Evolutionary conservation across 2,888 invertebrate genomes (phyloP), one percentile per base, ranked within the genome.

Genomic region (Microplitis manilae): DNA sequence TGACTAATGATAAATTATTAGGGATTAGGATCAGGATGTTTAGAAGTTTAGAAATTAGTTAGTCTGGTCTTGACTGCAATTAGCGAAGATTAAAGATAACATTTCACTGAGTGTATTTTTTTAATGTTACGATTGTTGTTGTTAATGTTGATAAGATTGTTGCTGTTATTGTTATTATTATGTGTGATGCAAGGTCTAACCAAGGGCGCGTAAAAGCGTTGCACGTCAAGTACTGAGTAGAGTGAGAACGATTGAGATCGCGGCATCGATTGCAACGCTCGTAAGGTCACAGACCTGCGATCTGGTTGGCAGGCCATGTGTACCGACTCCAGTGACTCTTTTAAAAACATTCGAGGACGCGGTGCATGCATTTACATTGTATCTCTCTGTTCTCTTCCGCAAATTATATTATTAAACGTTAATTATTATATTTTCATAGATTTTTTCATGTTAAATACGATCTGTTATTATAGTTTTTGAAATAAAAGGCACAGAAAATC

Each of bases 251-350:
- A 75, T 65, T 76, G 80, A 85, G 86, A 87, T 87, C 85, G 84
- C 83, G 82, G 84, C 84, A 83, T 86, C 85, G 87, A 87, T 87
- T 87, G 83, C 83, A 80, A 81, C 80, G 81, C 83, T 81, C 82
- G 80, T 84, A 85, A 85, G 88, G 87, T 87, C 88, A 86, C 84
- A 85, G 85, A 88, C 87, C 87, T 82, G 82, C 86, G 87, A 86
- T 87, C 85, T 87, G 87, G 85, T 87, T 87, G 86, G 87, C 80
- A 87, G 84, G 79, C 86, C 87, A 86, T 86, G 86, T 87, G 86
- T 84, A 86, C 86, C 85, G 83, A 84, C 82, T 83, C 80, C 78
- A 81, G 75, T 78, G 77, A 75, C 76, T 78, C 76, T 78, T 81
- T 80, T 81, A 67, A 82, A 84, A 82, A 82, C 81, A 78, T 79